phyloP scores from a whole-genome alignment of 2,888 invertebrate genomes.

The Hirtodrosophila alboralis region DNA sequence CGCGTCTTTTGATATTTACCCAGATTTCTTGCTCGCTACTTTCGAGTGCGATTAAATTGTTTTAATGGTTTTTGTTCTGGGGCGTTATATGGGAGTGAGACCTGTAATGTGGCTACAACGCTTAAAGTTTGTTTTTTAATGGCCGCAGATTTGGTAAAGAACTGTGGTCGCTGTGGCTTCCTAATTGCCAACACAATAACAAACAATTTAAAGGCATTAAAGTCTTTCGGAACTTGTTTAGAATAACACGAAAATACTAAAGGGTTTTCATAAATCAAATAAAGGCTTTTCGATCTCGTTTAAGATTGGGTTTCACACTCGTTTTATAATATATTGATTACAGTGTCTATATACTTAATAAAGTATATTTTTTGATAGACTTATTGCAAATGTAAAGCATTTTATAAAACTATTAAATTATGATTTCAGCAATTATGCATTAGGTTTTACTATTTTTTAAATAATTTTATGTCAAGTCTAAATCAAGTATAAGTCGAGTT shows the following conservation, averaged over 20 bases:
- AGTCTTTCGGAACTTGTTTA: neutral
- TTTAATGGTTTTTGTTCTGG: conserved; percentile 82
- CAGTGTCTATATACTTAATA: no score
- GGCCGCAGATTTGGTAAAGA: conserved; percentile 49
- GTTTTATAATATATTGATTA: no score
- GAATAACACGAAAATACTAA: neutral
- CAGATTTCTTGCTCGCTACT: conserved; percentile 70
- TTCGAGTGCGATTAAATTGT: conserved; percentile 84
- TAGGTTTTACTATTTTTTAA: no score
- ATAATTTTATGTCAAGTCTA: no score
- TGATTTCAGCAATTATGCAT: no score
- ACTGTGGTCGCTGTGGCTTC: conserved; percentile 42
- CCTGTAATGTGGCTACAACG: conserved; percentile 28
- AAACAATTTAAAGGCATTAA: conserved; percentile 33
- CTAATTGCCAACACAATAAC: conserved; percentile 47
- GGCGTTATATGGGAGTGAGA: neutral
- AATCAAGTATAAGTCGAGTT: no score
- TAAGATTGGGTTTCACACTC: no score
- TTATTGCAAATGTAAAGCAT: no score
- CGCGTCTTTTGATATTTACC: conserved; percentile 72
- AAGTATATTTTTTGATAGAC: no score
- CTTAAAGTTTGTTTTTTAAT: conserved; percentile 73
- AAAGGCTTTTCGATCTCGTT: neutral
- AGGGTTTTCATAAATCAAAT: neutral
- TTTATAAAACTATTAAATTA: no score